Conservation (phyloP, 2,888 invertebrate species). For the Lottia gigantea region DNA sequence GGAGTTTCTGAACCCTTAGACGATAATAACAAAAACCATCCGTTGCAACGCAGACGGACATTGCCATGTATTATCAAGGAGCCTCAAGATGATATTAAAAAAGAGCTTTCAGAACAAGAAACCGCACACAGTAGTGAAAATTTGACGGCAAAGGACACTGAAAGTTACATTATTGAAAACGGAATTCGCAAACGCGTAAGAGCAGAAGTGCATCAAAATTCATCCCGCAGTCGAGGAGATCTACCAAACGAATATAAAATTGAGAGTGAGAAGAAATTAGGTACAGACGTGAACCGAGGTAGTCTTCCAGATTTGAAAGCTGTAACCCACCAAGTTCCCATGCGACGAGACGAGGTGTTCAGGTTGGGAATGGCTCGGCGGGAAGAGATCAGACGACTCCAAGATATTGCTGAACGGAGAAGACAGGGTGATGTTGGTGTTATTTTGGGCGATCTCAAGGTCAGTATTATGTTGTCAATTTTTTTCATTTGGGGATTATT, state of each 20-base stretch:
- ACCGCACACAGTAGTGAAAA: constrained; percentile 60
- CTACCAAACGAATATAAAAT: constrained; percentile 80
- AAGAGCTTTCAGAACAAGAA: constrained; percentile 35
- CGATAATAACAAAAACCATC: constrained; percentile 48
- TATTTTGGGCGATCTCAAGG: constrained; percentile 66
- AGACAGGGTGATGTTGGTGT: constrained; percentile 65
- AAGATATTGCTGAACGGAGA: constrained; percentile 73
- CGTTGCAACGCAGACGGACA: constrained; percentile 59
- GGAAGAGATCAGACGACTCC: constrained; percentile 91
- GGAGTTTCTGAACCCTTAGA: constrained; percentile 59
- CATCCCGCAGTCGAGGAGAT: constrained; percentile 23
- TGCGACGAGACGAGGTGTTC: constrained; percentile 96
- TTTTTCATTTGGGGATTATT: no score
- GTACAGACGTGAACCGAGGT: constrained; percentile 71
- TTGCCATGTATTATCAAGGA: constrained; percentile 61
- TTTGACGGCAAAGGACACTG: constrained; percentile 52
- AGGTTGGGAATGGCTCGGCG: constrained; percentile 75
- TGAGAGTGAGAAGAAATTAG: constrained; percentile 57
- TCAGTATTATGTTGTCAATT: no score
- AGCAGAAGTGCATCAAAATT: constrained; percentile 46
- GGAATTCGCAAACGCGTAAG: constrained; percentile 66
- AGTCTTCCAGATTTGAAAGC: constrained; percentile 88
- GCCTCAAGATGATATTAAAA: constrained; percentile 33
- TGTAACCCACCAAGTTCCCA: constrained; percentile 76
- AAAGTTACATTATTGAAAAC: constrained; percentile 66